Conservation (phyloP, 1,140 invertebrate genomes). For the Hycleus phaleratus region DNA sequence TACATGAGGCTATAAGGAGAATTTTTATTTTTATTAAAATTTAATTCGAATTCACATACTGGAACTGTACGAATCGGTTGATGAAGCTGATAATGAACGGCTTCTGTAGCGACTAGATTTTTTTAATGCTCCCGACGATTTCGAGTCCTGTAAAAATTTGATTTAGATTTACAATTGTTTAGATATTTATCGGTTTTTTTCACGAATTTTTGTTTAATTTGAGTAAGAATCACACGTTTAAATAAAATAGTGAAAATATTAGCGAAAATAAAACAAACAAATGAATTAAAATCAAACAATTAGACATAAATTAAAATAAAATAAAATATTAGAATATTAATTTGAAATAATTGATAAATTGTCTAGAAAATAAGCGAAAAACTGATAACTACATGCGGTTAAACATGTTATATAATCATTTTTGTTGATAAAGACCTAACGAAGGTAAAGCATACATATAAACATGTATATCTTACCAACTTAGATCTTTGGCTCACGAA, state of each 20-base stretch:
- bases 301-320: too few species aligned
- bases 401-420: too few species aligned
- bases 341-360: too few species aligned
- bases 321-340: too few species aligned
- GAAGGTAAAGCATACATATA: constrained; percentile 38
- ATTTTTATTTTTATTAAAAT: too few species aligned
- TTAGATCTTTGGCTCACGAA: constrained; percentile 42
- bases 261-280: too few species aligned
- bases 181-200: neutral
- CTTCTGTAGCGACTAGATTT: constrained; percentile 79
- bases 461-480: constrained; percentile 42
- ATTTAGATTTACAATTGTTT: neutral
- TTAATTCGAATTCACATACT: constrained; percentile 44
- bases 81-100: constrained; percentile 84
- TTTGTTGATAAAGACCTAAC: constrained; percentile 22
- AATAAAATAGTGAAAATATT: too few species aligned
- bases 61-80: constrained; percentile 88
- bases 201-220: too few species aligned
- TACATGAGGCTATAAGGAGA: constrained; percentile 66
- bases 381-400: too few species aligned
- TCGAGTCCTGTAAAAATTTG: constrained; percentile 48
- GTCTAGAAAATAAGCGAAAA: too few species aligned
- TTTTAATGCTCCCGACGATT: constrained; percentile 66
- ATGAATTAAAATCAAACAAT: too few species aligned
- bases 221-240: too few species aligned